Base-by-base conservation (phyloP, 2,113 vertebrate genomes). In the Oryzias melastigma region DNA sequence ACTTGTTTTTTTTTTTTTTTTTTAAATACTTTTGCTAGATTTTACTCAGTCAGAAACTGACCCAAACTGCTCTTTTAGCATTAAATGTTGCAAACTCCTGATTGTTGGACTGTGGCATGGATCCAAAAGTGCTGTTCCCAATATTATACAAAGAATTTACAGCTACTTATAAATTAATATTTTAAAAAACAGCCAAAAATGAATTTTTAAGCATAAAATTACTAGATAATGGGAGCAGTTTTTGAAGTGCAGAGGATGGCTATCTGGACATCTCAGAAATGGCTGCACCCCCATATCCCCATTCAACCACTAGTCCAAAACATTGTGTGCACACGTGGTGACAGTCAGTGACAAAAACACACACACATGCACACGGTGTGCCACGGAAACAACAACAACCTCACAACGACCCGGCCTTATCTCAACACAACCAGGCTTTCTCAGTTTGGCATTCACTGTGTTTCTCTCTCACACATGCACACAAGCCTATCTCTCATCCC, bases 351-450 rank as follows among this genome's bases (percentile, higher is more conserved):
- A 53, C 48, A 68, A 40, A 65, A 41, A 41, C 46, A 62, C 57
- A 68, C 57, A 68, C 17, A 62, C 18, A 27, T 43, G 14, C 51
- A 68, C 55, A 66, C 16, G 52, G 22, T 35, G 52, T 52, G 73
- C 56, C 46, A 24, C 20, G 47, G 82, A 71, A 75, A 84, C 54
- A 77, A 84, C 54, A 77, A 74, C 72, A 81, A 73, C 67, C 76
- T 73, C 68, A 65, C 63, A 59, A 68, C 59, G n/a, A 86, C 71
- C 77, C 73, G 29, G 49, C 67, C 85, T 90, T 90, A 90, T 90
- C 89, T 85, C 85, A 81, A 70, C 80, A 82, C 62, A 80, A 72
- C 56, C 89, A 89, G 89, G 71, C 86, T 66, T 60, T 76, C 85
- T 85, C 24, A 64, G 57, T 78, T 73, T 89, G 85, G 85, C 86